A percentile compares a stretch with the other conserved stretches of the same genome.
Evolutionary conservation across 2,888 invertebrate genomes (phyloP).

Genomic region (Drosophila ustulata): DNA sequence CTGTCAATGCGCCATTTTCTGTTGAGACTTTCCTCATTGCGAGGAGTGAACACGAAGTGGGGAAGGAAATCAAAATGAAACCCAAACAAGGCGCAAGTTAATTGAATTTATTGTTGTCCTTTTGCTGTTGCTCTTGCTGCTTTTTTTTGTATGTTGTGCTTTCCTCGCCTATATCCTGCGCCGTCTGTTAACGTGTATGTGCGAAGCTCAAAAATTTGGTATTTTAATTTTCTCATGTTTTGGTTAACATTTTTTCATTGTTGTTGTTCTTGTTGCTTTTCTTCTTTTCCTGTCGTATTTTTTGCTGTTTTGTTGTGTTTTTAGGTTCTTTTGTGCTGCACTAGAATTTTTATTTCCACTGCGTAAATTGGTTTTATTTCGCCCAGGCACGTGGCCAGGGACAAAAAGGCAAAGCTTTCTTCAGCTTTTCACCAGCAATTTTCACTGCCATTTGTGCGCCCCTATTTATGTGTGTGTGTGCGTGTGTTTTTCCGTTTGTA

Average conservation of each 20-base stretch:
- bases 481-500: background rate
- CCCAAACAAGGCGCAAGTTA: constrained; percentile 64
- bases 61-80: constrained; percentile 50
- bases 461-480: background rate
- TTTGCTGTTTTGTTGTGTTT: constrained; percentile 13
- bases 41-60: background rate
- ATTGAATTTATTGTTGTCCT: constrained; percentile 76
- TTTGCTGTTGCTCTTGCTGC: constrained; percentile 21
- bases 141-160: constrained; percentile 6
- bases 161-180: constrained; percentile 32
- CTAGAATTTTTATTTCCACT: constrained; percentile 15
- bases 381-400: constrained; percentile 18
- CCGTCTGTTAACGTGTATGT: constrained; percentile 42
- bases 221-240: constrained; percentile 58
- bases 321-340: constrained; percentile 29
- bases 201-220: constrained; percentile 35
- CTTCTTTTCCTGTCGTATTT: constrained; percentile 11
- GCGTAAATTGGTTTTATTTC: constrained; percentile 53
- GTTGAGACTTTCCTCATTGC: background rate
- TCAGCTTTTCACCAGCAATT: constrained; percentile 32
- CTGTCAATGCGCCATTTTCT: constrained; percentile 41
- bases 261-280: background rate
- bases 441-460: constrained; percentile 27
- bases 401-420: constrained; percentile 18
- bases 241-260: constrained; percentile 19